Percentiles rank a stretch among this genome's conserved stretches.
Evolutionary conservation across 2,888 invertebrate species (phyloP).

Genomic region (Stramonita haemastoma): DNA sequence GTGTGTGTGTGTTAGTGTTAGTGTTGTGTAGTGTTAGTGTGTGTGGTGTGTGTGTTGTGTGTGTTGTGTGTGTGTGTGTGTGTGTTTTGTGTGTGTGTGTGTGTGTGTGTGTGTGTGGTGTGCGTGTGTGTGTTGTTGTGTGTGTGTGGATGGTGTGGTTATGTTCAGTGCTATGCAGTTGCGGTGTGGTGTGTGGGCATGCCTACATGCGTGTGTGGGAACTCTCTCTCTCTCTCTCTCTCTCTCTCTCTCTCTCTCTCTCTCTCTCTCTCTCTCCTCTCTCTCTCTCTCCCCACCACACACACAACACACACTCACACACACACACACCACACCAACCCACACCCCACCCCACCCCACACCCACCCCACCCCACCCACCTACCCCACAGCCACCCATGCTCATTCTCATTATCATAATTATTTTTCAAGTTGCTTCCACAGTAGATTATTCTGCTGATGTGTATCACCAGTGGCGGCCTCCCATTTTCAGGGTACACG

Average conservation of each 20-base stretch:
- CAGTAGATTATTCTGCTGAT: not conserved
- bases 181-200: constrained; percentile 2
- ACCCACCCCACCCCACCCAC: not conserved
- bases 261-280: not conserved
- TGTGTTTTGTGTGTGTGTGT: not conserved
- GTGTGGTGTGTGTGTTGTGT: not conserved
- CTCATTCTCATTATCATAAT: too few relatives aligned
- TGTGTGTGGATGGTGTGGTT: too few relatives aligned
- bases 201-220: not conserved
- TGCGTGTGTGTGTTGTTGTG: not conserved
- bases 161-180: too few relatives aligned
- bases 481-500: constrained; percentile 10
- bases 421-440: not conserved
- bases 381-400: not conserved
- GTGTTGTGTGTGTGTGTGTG: constrained; percentile 6
- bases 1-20: constrained; percentile 3
- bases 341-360: not conserved
- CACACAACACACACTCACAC: not conserved
- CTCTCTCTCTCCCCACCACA: too few relatives aligned
- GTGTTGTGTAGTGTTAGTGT: constrained; percentile 8
- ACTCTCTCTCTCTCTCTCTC: not conserved
- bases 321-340: not conserved
- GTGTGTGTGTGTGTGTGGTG: too few relatives aligned
- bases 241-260: not conserved
- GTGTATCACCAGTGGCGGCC: not conserved